phyloP scores from a whole-genome alignment of 2,888 invertebrate species.

The Petrolisthes cinctipes region DNA sequence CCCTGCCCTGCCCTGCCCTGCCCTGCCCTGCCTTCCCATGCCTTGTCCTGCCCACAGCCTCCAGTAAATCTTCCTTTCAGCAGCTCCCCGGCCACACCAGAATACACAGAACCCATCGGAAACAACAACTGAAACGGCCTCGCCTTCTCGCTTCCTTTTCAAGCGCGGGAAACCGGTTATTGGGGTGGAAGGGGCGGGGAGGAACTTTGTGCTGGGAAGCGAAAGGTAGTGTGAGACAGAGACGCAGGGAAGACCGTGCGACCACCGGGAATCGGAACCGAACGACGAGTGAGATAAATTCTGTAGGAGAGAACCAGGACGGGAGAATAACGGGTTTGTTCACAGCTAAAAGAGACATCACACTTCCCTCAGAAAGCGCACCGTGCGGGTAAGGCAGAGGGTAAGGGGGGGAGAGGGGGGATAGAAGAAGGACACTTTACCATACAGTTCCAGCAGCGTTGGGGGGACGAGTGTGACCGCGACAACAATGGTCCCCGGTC shows the following conservation, averaged over 20 bases:
- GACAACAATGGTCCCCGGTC: conserved; percentile 33
- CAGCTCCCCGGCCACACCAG: conserved; percentile 43
- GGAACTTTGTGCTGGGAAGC: background rate
- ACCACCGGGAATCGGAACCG: no score
- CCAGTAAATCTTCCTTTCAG: conserved; percentile 53
- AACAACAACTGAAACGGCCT: conserved; percentile 43
- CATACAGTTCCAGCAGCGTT: conserved; percentile 23
- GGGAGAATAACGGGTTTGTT: background rate
- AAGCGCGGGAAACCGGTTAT: conserved; percentile 25
- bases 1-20: background rate
- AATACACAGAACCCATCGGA: conserved; percentile 49
- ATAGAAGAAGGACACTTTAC: background rate
- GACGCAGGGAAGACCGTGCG: background rate
- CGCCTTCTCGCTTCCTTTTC: conserved; percentile 20
- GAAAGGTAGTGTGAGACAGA: background rate
- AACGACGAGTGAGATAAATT: background rate
- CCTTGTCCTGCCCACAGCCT: background rate
- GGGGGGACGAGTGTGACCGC: conserved; percentile 45
- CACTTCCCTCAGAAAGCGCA: background rate
- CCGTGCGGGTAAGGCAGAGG: background rate
- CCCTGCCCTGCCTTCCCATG: no score
- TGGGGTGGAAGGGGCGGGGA: background rate
- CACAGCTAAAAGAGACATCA: conserved; percentile 28
- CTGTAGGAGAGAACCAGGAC: background rate
- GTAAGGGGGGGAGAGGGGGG: background rate